Base-by-base conservation (phyloP, 2,797 vertebrate genomes). In the Amblyraja radiata region DNA sequence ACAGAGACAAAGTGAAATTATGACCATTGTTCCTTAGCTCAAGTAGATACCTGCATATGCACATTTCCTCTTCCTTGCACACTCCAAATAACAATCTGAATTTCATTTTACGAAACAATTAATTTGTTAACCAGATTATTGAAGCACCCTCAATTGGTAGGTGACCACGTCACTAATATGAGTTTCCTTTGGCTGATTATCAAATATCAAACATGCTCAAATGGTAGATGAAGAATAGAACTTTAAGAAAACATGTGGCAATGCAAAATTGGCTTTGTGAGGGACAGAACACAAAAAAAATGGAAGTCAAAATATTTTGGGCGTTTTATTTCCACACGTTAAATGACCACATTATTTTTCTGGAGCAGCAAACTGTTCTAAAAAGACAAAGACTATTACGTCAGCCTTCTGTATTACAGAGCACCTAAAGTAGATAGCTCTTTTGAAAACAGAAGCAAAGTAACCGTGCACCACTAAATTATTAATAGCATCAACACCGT, bases 381-480 rank as follows among this genome's bases (percentile, higher is more conserved):
- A 68, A 88, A 68, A 36, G 61, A 88, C 83, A 28, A 81, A 86
- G 84, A 65, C 25, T 71, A 68, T 76, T 74, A 92, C 39, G 46
- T 92, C 90, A 92, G 46, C 25, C 90, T 92, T 36, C 76, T 76
- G 90, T 92, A 74, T 74, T 92, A 58, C 71, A 74, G 68, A 54
- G 71, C 90, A 74, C 71, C 90, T 74, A 90, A 90, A 90, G 68
- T 90, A 39, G 90, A 92, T 92, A n/a, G 23, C 23, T 71, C 61
- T 71, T 88, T 92, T 76, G 23, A 92, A 76, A 92, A 92, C 46
- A 76, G 90, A 76, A 54, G 68, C 68, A 65, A 36, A 74, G 71
- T 76, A 92, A 76, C 90, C 74, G 90, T 36, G 39, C 90, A 92
- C 61, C 90, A 92, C 90, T 92, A 92, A 92, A 92, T 92, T 92